These are phyloP conservation scores for Myotis lucifugus DNA, from an alignment of 2,113 vertebrate species.

Conservation along the genomic window DNA sequence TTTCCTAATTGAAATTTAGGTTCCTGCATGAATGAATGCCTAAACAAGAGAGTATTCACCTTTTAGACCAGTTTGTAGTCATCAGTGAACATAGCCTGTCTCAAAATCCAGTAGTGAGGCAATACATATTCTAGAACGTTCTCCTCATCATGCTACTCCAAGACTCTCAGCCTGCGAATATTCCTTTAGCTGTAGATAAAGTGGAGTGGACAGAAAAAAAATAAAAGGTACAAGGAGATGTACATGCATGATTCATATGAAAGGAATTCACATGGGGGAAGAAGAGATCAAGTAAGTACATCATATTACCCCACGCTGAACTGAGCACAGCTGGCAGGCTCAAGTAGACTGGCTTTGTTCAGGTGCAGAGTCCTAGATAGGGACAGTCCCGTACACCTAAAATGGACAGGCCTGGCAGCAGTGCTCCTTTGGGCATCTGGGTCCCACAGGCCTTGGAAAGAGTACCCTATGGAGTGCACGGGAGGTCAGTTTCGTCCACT, in stretches of 20 bases:
- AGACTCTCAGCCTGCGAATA: background rate
- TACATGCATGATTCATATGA: background rate
- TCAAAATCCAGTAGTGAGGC: background rate
- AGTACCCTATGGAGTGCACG: background rate
- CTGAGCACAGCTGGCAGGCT: background rate
- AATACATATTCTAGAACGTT: background rate
- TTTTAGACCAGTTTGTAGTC: background rate
- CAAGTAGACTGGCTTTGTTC: background rate
- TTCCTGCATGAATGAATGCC: background rate
- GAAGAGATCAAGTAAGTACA: background rate
- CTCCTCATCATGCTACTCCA: rapidly evolving
- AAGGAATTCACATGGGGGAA: background rate
- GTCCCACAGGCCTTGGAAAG: background rate
- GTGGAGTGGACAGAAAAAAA: background rate
- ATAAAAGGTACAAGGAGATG: background rate
- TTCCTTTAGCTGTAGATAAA: background rate
- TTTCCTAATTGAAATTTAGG: background rate
- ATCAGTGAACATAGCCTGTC: background rate
- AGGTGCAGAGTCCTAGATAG: rapidly evolving
- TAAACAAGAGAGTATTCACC: background rate
- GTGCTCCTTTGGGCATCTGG: background rate
- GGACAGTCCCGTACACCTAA: background rate
- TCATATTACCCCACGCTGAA: background rate
- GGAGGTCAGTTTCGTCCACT: background rate
- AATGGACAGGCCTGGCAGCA: background rate